Percentiles rank a stretch among this genome's conserved stretches.
Evolutionary conservation across 2,113 vertebrate genomes (phyloP).

Genomic region (Perognathus longimembris): DNA sequence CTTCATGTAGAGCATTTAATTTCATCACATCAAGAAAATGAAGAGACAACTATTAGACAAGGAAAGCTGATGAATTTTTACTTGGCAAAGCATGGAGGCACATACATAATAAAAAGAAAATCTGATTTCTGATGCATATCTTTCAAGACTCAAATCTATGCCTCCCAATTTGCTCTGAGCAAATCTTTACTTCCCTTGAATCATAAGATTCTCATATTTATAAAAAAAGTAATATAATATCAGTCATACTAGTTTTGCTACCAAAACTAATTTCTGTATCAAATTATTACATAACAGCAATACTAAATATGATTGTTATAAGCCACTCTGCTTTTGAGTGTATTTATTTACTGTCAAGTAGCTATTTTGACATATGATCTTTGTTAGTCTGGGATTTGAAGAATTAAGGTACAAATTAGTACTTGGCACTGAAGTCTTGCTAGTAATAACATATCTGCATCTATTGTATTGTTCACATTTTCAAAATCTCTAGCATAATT

Average conservation of each 20-base stretch:
- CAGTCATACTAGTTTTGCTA: neutral
- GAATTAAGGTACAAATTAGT: constrained; percentile 42
- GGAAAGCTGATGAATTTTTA: neutral
- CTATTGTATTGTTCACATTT: constrained; percentile 36
- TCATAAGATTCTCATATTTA: neutral
- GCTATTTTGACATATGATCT: neutral
- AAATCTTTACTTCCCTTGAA: neutral
- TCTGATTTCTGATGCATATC: neutral
- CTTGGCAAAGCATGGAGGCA: neutral
- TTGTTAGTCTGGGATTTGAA: neutral
- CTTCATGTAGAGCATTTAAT: neutral
- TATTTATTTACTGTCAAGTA: neutral
- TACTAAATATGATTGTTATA: neutral
- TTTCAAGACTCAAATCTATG: neutral
- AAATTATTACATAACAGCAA: neutral
- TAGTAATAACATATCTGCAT: neutral
- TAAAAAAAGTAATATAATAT: neutral
- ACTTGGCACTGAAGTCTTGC: neutral
- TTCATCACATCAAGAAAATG: neutral
- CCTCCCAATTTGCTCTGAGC: neutral
- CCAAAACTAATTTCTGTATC: neutral
- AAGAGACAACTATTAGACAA: neutral
- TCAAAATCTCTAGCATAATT: neutral
- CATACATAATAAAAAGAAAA: neutral
- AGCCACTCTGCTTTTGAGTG: neutral